Base-by-base conservation (phyloP, 2,797 vertebrate genomes). In the Dryobates pubescens region DNA sequence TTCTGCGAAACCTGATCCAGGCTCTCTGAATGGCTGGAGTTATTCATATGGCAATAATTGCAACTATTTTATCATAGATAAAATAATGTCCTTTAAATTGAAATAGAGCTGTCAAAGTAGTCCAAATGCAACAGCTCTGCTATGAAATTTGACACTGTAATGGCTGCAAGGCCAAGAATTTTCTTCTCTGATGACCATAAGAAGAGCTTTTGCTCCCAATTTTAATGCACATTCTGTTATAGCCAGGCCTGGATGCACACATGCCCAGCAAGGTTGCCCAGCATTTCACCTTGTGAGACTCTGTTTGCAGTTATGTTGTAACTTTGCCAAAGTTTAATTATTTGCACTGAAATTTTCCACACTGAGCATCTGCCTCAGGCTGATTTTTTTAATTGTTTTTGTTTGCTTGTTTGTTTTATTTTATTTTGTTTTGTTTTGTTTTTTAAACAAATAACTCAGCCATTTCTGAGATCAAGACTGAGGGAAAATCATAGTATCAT, bases 311-410 rank as follows among this genome's bases (percentile, higher is more conserved):
- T 85, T 90, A 75, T 63, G 90, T 92, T 95, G 87, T 86, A 83
- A 73, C 49, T 82, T 87, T 81, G 82, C 90, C 89, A 90, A 90
- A 81, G 70, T 94, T 88, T 90, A 93, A 94, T 93, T 81, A 90
- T 92, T 94, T 93, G 57, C 59, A 64, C 73, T 89, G 59, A 89
- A 92, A 89, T 70, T 94, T 94, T 96, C 82, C 70, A 79, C 61
- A 70, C 53, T 78, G 34, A 89, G 57, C 68, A 92, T 89, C 59
- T 90, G 86, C 82, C 78, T 79, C 34, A 67, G 73, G 57, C 43
- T 73, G 79, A 87, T 73, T 83, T 38, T 38, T 38, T 38, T 36
- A 9, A 9, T 36, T 36, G 36, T 36, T n/a, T 36, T 36, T 36
- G 36, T 36, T 36, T 36, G 36, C 36, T 36, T 36, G 36, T 36